Conservation (phyloP, 1,140 invertebrate species). For the Cecropterus lyciades region DNA sequence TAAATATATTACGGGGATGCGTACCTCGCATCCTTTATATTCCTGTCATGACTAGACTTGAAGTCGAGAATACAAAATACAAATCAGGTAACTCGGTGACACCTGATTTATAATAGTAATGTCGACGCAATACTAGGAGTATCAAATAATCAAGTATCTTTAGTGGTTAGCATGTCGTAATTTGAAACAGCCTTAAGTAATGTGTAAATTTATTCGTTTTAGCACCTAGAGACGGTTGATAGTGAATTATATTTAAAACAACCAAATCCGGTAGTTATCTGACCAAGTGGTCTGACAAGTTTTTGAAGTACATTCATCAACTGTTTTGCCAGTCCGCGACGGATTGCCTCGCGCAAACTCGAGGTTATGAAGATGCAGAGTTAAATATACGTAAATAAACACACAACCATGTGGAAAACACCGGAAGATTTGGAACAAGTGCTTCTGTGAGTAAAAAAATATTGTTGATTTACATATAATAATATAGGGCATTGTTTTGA, state of each 20-base stretch:
- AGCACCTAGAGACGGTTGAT: background rate
- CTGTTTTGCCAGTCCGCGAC: conserved; percentile 14
- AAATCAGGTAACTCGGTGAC: too few species aligned
- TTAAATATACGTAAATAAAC: background rate
- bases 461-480: too few species aligned
- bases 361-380: background rate
- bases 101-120: background rate
- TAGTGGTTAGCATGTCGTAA: too few species aligned
- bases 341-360: background rate
- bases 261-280: conserved; percentile 38
- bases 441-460: conserved; percentile 38
- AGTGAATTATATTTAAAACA: background rate
- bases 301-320: conserved; percentile 11
- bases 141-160: too few species aligned
- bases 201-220: background rate
- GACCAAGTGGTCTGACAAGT: conserved; percentile 37
- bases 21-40: too few species aligned
- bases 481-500: too few species aligned
- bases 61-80: too few species aligned
- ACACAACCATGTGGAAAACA: conserved; percentile 39
- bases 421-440: conserved; percentile 38
- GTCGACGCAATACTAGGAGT: too few species aligned
- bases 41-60: too few species aligned
- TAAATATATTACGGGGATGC: too few species aligned
- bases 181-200: too few species aligned